A percentile compares a stretch with the other conserved stretches of the same genome.
Conservation (phyloP, 2,888 invertebrate genomes). For the Sussaba pulchella region DNA sequence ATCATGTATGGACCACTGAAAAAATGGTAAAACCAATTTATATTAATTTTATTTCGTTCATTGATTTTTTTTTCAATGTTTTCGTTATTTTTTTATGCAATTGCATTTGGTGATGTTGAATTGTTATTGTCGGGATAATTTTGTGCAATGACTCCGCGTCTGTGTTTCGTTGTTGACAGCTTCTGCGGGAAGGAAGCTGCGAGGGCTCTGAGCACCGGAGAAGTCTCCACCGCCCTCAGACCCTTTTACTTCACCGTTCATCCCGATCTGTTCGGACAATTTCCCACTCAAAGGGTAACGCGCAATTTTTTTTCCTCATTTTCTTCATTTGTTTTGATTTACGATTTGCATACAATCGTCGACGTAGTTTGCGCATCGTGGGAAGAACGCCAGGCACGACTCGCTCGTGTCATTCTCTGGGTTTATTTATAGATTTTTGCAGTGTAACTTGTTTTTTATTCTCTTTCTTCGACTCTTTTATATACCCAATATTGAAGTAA, state of each 20-base stretch:
- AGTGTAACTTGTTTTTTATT: slow-evolving; percentile 30
- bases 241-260: slow-evolving; percentile 98
- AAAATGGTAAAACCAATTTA: slow-evolving; percentile 80
- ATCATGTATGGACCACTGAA: slow-evolving; percentile 85
- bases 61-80: slow-evolving; percentile 63
- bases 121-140: slow-evolving; percentile 21
- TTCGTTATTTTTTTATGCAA: slow-evolving; percentile 71
- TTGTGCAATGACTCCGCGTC: no score
- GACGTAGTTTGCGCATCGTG: not conserved
- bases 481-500: slow-evolving; percentile 39
- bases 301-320: slow-evolving; percentile 3
- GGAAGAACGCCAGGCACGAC: not conserved
- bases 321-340: not conserved
- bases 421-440: slow-evolving; percentile 70
- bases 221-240: slow-evolving; percentile 95
- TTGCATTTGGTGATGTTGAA: slow-evolving; percentile 79
- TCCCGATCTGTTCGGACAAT: slow-evolving; percentile 97
- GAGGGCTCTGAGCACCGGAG: slow-evolving; percentile 89
- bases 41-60: not conserved
- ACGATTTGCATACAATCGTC: slow-evolving; percentile 4
- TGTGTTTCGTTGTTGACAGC: slow-evolving; percentile 65
- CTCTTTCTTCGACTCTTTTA: not conserved
- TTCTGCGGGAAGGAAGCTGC: slow-evolving; percentile 78
- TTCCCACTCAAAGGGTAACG: slow-evolving; percentile 93
- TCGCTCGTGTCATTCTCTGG: not conserved